Percentiles rank a stretch among this genome's conserved stretches.
These are phyloP conservation scores for Oscheius sp. DNA, from an alignment of 2,888 invertebrate species.

Conservation along the genomic window DNA sequence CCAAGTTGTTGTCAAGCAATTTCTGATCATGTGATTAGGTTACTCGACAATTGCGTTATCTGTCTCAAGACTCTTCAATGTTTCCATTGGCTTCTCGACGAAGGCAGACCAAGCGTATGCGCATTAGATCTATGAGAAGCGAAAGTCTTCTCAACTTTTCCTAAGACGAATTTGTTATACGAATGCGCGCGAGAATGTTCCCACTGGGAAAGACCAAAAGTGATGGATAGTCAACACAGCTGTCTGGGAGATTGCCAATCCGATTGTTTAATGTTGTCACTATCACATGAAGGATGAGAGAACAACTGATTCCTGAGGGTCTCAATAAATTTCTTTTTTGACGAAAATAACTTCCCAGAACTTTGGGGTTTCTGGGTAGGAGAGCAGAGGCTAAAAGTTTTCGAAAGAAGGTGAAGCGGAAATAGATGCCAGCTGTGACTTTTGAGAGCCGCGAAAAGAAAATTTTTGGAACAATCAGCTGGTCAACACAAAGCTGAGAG, in stretches of 20 bases:
- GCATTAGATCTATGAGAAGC: not conserved
- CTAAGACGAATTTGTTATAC: no score
- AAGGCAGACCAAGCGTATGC: not conserved
- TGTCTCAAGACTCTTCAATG: not conserved
- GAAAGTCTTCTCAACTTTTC: not conserved
- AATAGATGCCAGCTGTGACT: no score
- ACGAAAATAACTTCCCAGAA: no score
- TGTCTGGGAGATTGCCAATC: conserved; percentile 1
- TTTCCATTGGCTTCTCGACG: not conserved
- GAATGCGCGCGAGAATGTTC: no score
- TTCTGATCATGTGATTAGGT: not conserved
- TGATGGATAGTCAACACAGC: conserved; percentile 28
- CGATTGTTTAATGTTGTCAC: conserved; percentile 9
- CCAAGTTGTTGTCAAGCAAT: not conserved
- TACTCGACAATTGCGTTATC: conserved; percentile 1
- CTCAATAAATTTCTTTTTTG: no score
- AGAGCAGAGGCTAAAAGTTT: no score
- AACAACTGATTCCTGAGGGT: not conserved
- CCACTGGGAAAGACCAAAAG: conserved; percentile 11
- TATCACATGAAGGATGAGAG: not conserved
- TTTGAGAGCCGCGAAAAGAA: no score
- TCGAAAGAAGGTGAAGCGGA: no score
- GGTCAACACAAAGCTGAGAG: not conserved
- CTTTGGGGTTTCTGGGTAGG: no score
- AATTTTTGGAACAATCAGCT: not conserved